Conservation (phyloP, 2,797 vertebrate genomes). For the Hoplostethus mediterraneus region DNA sequence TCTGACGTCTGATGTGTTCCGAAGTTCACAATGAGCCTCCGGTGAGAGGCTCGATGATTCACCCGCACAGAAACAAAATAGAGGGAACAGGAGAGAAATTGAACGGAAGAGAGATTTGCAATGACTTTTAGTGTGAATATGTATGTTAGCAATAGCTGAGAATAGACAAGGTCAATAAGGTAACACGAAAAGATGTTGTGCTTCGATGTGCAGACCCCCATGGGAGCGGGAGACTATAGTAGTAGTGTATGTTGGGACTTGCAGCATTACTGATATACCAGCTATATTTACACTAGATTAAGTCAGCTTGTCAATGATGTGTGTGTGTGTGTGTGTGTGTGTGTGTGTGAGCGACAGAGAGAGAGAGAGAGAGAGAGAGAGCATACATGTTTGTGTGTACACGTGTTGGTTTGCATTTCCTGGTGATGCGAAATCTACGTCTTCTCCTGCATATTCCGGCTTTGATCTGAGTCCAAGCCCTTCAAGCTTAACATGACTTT, state of each 20-base stretch:
- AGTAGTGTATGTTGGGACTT: neutral
- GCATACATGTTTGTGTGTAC: conserved; percentile 35
- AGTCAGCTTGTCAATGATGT: conserved; percentile 4
- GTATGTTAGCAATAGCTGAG: conserved; percentile 66
- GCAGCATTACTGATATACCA: neutral
- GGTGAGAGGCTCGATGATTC: conserved; percentile 85
- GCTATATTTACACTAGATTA: neutral
- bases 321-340: conserved; percentile 5
- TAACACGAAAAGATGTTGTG: neutral
- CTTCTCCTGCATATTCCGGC: conserved; percentile 62
- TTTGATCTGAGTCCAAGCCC: conserved; percentile 72
- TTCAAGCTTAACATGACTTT: conserved; percentile 71
- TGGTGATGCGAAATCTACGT: conserved; percentile 47
- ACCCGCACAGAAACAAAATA: conserved; percentile 57
- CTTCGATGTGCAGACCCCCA: neutral
- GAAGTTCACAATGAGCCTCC: conserved; percentile 91
- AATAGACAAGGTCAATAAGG: conserved; percentile 53
- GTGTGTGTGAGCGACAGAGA: no score
- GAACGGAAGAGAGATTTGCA: conserved; percentile 78
- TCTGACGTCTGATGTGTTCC: conserved; percentile 87
- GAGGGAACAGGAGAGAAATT: conserved; percentile 71
- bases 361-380: neutral
- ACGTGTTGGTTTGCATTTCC: conserved; percentile 37
- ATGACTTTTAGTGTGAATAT: conserved; percentile 79
- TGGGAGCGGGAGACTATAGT: neutral